Percentiles rank a stretch among this genome's conserved stretches.
These are phyloP conservation scores for Bovichtus variegatus DNA, from an alignment of 2,797 vertebrate species.

Conservation along the genomic window DNA sequence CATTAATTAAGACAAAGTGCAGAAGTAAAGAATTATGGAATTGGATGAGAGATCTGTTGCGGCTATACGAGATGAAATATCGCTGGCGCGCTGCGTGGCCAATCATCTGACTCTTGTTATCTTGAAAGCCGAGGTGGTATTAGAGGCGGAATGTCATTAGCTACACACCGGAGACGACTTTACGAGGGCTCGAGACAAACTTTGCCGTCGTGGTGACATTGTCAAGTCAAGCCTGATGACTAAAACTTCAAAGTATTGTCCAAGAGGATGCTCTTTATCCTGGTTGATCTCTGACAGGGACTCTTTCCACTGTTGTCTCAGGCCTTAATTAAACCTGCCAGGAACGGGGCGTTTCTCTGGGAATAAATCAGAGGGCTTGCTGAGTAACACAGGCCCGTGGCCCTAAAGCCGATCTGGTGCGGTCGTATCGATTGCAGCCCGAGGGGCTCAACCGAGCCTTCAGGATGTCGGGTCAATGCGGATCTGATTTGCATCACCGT, in stretches of 20 bases:
- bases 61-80: conserved; percentile 35
- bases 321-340: conserved; percentile 73
- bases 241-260: conserved; percentile 42
- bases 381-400: conserved; percentile 50
- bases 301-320: conserved; percentile 43
- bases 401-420: conserved; percentile 58
- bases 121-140: conserved; percentile 33
- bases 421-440: conserved; percentile 70
- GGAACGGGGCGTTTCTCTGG: conserved; percentile 58
- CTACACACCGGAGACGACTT: conserved; percentile 39
- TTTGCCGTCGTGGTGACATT: conserved; percentile 22
- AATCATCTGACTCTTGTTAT: conserved; percentile 66
- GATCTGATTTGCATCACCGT: conserved; percentile 76
- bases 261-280: conserved; percentile 29
- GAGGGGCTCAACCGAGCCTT: conserved; percentile 55
- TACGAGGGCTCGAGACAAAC: conserved; percentile 37
- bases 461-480: conserved; percentile 68
- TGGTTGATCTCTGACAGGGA: conserved; percentile 42
- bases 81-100: conserved; percentile 25
- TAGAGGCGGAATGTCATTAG: conserved; percentile 50
- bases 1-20: conserved; percentile 39
- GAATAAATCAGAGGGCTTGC: conserved; percentile 68
- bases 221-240: conserved; percentile 34
- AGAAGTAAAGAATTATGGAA: conserved; percentile 6
- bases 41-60: conserved; percentile 5